phyloP scores from a whole-genome alignment of 2,113 vertebrate genomes.

The Anoplopoma fimbria region DNA sequence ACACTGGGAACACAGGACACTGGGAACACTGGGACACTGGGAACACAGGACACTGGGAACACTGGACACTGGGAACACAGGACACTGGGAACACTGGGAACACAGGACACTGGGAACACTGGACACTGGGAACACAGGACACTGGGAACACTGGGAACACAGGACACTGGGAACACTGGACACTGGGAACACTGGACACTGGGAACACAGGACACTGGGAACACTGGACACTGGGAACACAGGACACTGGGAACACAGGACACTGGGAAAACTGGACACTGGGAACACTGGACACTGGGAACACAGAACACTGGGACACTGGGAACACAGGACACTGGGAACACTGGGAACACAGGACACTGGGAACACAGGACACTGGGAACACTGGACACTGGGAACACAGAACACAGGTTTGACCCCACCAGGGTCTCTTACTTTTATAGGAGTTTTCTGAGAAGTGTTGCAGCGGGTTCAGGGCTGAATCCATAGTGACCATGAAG shows the following conservation, averaged over 20 bases:
- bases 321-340: not conserved
- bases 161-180: not conserved
- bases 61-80: not conserved
- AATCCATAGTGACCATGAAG: constrained; percentile 63
- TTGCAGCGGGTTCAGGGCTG: constrained; percentile 49
- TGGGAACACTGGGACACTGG: not conserved
- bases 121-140: not conserved
- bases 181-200: not conserved
- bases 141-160: not conserved
- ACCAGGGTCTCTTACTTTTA: constrained; percentile 69
- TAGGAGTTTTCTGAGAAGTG: constrained; percentile 72
- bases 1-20: too few relatives aligned
- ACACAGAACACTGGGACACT: too few relatives aligned
- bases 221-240: not conserved
- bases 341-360: not conserved
- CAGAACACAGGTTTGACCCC: not conserved
- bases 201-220: not conserved
- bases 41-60: not conserved
- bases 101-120: not conserved
- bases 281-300: not conserved
- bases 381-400: not conserved
- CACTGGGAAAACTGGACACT: not conserved
- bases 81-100: not conserved
- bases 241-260: not conserved
- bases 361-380: not conserved